A percentile compares a stretch with the other conserved stretches of the same genome.
These are phyloP conservation scores for Bubo blakistoni DNA, from an alignment of 2,113 vertebrate genomes.

Conservation along the genomic window DNA sequence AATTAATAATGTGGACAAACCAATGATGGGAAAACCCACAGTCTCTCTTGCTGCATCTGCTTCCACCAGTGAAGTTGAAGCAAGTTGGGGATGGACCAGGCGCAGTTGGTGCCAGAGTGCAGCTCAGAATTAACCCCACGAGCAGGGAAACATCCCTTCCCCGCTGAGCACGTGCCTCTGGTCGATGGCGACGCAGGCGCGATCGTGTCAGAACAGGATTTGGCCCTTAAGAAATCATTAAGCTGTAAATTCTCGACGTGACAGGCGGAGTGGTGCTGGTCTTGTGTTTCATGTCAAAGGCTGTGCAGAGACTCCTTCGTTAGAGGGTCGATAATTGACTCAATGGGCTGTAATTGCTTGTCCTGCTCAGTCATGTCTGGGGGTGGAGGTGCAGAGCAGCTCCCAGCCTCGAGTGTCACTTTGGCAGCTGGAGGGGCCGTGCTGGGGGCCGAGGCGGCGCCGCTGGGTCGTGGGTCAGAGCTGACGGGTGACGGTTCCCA, in stretches of 20 bases:
- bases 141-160: neutral
- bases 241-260: neutral
- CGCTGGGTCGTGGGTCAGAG: neutral
- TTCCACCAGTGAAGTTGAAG: neutral
- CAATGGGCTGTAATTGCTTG: neutral
- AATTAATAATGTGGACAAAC: neutral
- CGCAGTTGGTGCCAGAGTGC: neutral
- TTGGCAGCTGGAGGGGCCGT: neutral
- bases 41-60: neutral
- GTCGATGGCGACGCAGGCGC: neutral
- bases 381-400: neutral
- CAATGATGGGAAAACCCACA: neutral
- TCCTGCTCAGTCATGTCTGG: neutral
- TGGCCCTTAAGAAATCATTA: neutral
- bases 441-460: neutral
- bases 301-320: neutral
- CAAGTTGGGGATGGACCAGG: neutral
- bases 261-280: neutral
- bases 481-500: rapidly evolving
- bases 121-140: neutral
- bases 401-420: neutral
- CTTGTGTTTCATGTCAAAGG: neutral
- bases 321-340: neutral
- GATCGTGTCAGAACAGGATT: neutral
- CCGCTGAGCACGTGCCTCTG: neutral